Conservation (phyloP, 2,113 vertebrate genomes). For the Hippocampus abdominalis region DNA sequence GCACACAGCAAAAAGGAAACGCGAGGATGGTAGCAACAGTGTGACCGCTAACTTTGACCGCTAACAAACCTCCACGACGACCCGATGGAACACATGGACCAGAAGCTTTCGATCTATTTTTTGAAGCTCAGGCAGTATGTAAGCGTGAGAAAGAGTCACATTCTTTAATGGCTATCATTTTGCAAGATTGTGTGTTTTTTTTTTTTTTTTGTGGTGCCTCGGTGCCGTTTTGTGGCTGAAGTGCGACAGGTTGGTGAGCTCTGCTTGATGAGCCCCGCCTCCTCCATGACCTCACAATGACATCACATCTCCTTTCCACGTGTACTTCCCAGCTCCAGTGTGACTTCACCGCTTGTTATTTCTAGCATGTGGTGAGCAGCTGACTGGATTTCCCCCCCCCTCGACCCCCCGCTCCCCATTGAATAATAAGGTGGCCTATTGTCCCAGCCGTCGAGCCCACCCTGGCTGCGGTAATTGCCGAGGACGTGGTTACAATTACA, state of each 20-base stretch:
- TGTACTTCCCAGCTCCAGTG: slow-evolving; percentile 57
- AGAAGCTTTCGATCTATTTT: too few relatives aligned
- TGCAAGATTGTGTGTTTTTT: too few relatives aligned
- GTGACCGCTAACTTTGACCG: too few relatives aligned
- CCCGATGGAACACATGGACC: too few relatives aligned
- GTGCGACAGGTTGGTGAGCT: not conserved
- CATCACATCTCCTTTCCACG: not conserved
- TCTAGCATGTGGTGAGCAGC: slow-evolving; percentile 95
- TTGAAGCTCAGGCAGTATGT: too few relatives aligned
- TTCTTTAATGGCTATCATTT: too few relatives aligned
- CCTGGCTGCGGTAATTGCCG: slow-evolving; percentile 73
- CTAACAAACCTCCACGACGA: not conserved
- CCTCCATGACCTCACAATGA: not conserved
- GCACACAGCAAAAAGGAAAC: too few relatives aligned
- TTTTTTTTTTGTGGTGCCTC: too few relatives aligned
- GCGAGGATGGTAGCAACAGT: too few relatives aligned
- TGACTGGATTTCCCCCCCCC: slow-evolving; percentile 80
- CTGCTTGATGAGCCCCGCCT: not conserved
- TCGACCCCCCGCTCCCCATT: slow-evolving; percentile 12
- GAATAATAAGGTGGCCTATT: slow-evolving; percentile 77
- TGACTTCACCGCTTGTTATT: slow-evolving; percentile 82
- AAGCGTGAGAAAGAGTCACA: too few relatives aligned
- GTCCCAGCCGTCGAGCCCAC: slow-evolving; percentile 64
- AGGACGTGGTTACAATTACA: slow-evolving; percentile 81
- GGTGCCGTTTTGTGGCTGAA: not conserved